Conservation (phyloP, 2,888 invertebrate genomes). For the Ophonus ardosiacus region DNA sequence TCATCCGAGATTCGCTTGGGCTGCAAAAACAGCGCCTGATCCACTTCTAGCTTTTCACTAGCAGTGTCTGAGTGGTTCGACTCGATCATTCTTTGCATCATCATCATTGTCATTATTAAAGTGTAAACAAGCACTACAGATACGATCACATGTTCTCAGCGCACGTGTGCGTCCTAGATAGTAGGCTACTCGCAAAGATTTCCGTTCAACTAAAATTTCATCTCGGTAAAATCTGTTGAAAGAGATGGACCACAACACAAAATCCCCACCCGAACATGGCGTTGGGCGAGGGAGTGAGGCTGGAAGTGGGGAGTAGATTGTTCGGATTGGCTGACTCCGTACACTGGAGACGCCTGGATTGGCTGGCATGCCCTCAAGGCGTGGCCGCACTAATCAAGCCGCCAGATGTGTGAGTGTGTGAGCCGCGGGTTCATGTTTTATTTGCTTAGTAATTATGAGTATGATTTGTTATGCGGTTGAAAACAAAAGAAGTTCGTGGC, state of each 20-base stretch:
- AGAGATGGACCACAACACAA: constrained; percentile 49
- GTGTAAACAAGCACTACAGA: not conserved
- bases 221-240: constrained; percentile 67
- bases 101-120: constrained; percentile 76
- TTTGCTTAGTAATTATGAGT: constrained; percentile 77
- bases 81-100: constrained; percentile 75
- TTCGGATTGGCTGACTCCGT: not conserved
- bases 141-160: constrained; percentile 60
- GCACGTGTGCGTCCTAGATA: not conserved
- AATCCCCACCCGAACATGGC: constrained; percentile 68
- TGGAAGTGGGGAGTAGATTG: constrained; percentile 27
- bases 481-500: constrained; percentile 62
- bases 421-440: constrained; percentile 66
- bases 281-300: constrained; percentile 65
- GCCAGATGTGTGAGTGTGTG: constrained; percentile 66
- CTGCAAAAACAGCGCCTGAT: constrained; percentile 71
- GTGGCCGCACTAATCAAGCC: constrained; percentile 68
- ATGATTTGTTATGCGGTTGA: constrained; percentile 74
- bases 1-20: constrained; percentile 74
- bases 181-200: constrained; percentile 40
- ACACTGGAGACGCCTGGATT: not conserved
- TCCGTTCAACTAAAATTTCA: constrained; percentile 57
- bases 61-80: constrained; percentile 68
- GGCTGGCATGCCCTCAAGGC: constrained; percentile 64
- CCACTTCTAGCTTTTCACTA: constrained; percentile 59